phyloP scores from a whole-genome alignment of 2,113 vertebrate species.

The Antechinus flavipes region DNA sequence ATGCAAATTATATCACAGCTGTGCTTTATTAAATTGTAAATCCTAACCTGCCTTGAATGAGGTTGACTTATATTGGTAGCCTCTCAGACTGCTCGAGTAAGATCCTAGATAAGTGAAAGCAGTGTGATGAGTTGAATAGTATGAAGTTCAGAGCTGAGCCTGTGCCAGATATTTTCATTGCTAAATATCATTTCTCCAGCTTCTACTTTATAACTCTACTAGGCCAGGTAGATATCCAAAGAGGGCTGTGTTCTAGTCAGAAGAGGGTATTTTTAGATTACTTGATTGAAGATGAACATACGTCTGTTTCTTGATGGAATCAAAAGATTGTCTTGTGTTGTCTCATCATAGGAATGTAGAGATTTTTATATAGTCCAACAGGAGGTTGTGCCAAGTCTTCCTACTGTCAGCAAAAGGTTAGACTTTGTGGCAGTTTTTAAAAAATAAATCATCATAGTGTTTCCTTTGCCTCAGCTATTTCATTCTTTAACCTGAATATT shows the following conservation, averaged over 20 bases:
- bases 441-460: background rate
- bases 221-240: constrained; percentile 15
- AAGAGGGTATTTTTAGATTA: background rate
- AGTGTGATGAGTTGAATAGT: constrained; percentile 39
- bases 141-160: background rate
- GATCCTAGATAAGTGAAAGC: background rate
- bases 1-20: constrained; percentile 21
- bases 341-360: constrained; percentile 20
- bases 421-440: background rate
- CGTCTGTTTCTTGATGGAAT: constrained; percentile 38
- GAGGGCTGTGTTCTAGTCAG: background rate
- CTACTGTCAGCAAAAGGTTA: background rate
- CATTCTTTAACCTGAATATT: constrained; percentile 28
- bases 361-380: background rate
- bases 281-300: background rate
- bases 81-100: constrained; percentile 10
- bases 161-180: constrained; percentile 2
- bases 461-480: background rate
- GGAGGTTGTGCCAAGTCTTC: constrained; percentile 5
- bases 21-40: constrained; percentile 42
- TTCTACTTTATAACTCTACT: constrained; percentile 28
- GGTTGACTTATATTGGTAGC: constrained; percentile 23
- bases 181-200: constrained; percentile 21
- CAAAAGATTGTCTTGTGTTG: background rate
- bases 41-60: constrained; percentile 16